Evolutionary conservation across 2,888 invertebrate genomes (phyloP).

Genomic region (Nesidiocoris tenuis): DNA sequence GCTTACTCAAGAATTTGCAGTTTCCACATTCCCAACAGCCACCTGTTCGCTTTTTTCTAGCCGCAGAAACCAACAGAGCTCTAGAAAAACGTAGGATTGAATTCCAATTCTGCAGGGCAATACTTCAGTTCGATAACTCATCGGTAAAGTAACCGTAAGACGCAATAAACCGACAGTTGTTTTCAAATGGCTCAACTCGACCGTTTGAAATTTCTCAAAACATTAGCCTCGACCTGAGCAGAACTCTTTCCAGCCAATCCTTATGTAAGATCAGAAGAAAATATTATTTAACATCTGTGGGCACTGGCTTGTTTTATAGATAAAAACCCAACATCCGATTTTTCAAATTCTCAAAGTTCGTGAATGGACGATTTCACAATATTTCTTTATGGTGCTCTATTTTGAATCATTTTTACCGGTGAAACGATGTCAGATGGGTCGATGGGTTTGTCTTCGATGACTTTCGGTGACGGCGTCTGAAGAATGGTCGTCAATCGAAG

Average conservation of each 20-base stretch:
- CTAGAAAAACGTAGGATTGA: too few relatives aligned
- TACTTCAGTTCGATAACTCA: neutral
- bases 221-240: too few relatives aligned
- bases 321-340: too few relatives aligned
- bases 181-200: conserved; percentile 6
- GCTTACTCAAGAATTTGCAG: conserved; percentile 21
- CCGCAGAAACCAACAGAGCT: neutral
- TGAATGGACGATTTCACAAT: too few relatives aligned
- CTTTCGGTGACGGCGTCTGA: conserved; percentile 45
- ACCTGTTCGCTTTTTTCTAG: conserved; percentile 5
- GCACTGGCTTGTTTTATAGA: too few relatives aligned
- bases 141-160: neutral
- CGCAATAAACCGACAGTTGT: conserved; percentile 1
- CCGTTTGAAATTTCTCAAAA: too few relatives aligned
- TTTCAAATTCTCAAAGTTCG: too few relatives aligned
- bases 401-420: conserved; percentile 45
- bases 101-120: neutral
- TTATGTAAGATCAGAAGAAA: too few relatives aligned
- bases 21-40: conserved; percentile 13
- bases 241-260: too few relatives aligned
- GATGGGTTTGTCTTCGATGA: conserved; percentile 48
- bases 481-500: conserved; percentile 47
- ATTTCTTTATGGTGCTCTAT: too few relatives aligned
- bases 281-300: too few relatives aligned
- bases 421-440: conserved; percentile 42